These are phyloP conservation scores for Maconellicoccus hirsutus DNA, from an alignment of 1,140 invertebrate species.

Conservation along the genomic window DNA sequence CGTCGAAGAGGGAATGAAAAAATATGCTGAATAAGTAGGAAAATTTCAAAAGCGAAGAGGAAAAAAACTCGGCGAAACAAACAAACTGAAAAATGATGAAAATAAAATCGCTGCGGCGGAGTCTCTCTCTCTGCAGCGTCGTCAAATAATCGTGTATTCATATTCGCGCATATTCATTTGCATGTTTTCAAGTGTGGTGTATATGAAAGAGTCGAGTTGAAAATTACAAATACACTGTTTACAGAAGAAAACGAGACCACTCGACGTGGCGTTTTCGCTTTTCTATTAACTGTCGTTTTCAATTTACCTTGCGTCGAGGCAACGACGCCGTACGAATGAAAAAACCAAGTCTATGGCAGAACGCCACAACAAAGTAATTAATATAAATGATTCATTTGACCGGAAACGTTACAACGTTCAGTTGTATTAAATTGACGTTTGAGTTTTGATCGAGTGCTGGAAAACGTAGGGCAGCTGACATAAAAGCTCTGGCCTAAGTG, in stretches of 20 bases:
- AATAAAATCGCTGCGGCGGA: conserved; percentile 6
- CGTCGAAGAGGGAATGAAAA: too few relatives aligned
- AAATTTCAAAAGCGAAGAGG: neutral
- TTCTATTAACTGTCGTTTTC: conserved; percentile 9
- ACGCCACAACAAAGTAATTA: neutral
- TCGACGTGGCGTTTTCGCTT: neutral
- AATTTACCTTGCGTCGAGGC: neutral
- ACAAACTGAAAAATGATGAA: conserved; percentile 12
- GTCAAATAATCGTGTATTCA: conserved; percentile 15
- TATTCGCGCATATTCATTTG: conserved; percentile 20
- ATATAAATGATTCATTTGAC: neutral
- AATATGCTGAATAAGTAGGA: conserved; percentile 10
- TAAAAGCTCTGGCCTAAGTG: too few relatives aligned
- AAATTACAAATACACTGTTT: conserved; percentile 11
- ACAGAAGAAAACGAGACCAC: neutral
- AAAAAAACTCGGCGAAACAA: neutral
- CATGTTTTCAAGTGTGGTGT: conserved; percentile 14
- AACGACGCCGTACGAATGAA: neutral
- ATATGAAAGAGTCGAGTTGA: conserved; percentile 13
- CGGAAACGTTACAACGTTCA: neutral
- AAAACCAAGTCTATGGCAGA: neutral
- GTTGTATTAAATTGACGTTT: neutral
- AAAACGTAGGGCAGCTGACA: neutral
- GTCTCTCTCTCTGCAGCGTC: neutral
- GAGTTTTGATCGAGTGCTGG: neutral